Evolutionary conservation across 2,797 vertebrate genomes (phyloP), one percentile per base, ranked within the genome.

Genomic region (Caiman crocodilus): DNA sequence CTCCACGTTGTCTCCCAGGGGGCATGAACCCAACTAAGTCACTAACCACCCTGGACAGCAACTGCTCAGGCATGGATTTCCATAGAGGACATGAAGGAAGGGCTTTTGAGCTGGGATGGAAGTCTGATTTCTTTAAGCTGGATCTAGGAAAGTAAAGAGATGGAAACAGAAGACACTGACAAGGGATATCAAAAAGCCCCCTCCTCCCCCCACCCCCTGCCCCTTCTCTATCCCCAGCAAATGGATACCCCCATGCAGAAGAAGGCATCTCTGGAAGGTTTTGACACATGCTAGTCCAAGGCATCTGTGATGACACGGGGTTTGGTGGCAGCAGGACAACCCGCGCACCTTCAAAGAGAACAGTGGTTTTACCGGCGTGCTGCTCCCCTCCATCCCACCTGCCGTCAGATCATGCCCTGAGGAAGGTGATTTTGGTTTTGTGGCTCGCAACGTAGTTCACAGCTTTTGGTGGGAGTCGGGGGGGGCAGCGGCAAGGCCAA

Each of bases 351-450:
- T 56, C 65, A 14, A 82, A 25, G 16, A 57, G 81, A 76, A 20
- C 89, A 82, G 76, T 65, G 83, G 78, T 71, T 94, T 92, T 12
- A 64, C 14, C 23, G 1, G 4, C 1, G 2, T 0, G 1, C 50
- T 50, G 60, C 61, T 30, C 75, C 64, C 84, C 71, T 80, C 57
- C 6, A 25, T 67, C 64, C 60, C 5, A 1, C 10, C 74, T n/a
- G 20, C 28, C 76, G 56, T 84, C 65, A 55, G 89, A 74, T 83
- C 88, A 88, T 79, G 6, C 75, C 86, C 90, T 32, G 79, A 90
- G 88, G 77, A 32, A 82, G n/a, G 63, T 0, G 8, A 59, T 56
- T 76, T 30, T 23, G 9, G 32, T 73, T 82, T 30, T 23, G 8
- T 2, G 67, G 63, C 91, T 91, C 60, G 1, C n/a, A 73, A 26